phyloP scores from a whole-genome alignment of 2,113 vertebrate species.

The Trochalopteron elliotii region DNA sequence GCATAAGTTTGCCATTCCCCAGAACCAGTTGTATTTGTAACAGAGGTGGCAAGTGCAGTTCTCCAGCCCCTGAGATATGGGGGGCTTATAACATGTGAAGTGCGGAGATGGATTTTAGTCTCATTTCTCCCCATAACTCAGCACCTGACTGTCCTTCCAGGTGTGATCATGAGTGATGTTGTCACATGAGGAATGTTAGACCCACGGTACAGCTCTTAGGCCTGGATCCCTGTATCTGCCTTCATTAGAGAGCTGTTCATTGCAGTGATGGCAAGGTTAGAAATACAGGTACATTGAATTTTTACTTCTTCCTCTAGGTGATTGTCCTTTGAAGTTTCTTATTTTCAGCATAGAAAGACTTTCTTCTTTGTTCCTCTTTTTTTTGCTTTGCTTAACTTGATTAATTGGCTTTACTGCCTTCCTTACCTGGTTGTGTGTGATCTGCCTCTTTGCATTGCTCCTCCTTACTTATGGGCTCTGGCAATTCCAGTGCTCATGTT shows the following conservation, averaged over 20 bases:
- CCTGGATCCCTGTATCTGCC: background rate
- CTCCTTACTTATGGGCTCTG: fast-evolving
- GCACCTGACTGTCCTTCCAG: background rate
- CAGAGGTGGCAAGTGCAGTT: background rate
- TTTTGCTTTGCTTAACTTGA: background rate
- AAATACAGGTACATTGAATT: background rate
- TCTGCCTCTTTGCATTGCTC: background rate
- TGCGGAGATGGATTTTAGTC: background rate
- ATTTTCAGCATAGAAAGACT: background rate
- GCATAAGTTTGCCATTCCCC: background rate
- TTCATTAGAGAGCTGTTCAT: background rate
- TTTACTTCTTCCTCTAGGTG: background rate
- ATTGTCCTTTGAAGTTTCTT: background rate
- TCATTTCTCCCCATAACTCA: background rate
- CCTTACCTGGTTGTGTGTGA: background rate
- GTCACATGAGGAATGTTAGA: background rate
- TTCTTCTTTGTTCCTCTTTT: background rate
- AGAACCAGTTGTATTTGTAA: background rate
- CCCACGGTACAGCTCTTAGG: fast-evolving
- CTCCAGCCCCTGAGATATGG: background rate
- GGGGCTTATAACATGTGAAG: background rate
- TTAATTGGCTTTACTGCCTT: background rate
- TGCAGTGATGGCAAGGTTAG: background rate
- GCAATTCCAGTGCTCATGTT: background rate
- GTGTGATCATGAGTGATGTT: background rate